Percentiles rank a stretch among this genome's conserved stretches.
phyloP scores from a whole-genome alignment of 2,888 invertebrate species.

The Tenthredo livida region DNA sequence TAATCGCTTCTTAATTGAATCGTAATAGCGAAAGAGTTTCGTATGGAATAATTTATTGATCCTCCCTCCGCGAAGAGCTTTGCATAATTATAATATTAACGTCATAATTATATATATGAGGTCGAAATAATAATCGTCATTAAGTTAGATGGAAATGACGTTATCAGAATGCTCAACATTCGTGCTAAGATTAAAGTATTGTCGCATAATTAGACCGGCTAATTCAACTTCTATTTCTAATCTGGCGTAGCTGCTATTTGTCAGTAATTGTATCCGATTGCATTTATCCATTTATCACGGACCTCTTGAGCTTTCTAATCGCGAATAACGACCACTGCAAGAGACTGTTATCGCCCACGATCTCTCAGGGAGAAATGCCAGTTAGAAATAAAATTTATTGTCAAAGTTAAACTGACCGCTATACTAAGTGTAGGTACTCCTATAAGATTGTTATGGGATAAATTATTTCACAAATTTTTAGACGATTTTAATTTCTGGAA shows the following conservation, averaged over 20 bases:
- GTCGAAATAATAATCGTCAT: background rate
- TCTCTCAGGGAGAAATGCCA: background rate
- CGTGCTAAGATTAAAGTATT: background rate
- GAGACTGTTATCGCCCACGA: background rate
- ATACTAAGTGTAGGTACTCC: background rate
- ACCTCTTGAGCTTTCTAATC: constrained; percentile 39
- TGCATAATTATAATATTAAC: background rate
- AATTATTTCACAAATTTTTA: background rate
- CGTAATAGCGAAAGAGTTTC: background rate
- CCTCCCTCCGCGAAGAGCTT: background rate
- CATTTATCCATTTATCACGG: constrained; percentile 25
- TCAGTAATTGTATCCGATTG: constrained; percentile 41
- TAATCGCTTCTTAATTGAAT: background rate
- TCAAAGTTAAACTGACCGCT: background rate
- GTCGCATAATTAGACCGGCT: constrained; percentile 1
- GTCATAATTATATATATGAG: background rate
- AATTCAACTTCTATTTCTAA: constrained; percentile 15
- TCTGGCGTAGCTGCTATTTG: background rate
- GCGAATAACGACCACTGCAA: background rate
- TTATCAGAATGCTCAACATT: background rate
- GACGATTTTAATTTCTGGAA: background rate
- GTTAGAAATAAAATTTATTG: background rate
- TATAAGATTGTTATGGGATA: background rate
- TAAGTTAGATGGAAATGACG: background rate
- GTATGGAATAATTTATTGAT: background rate